A percentile compares a stretch with the other conserved stretches of the same genome.
These are phyloP conservation scores for Melierax canorus DNA, from an alignment of 2,113 vertebrate species.

Conservation along the genomic window DNA sequence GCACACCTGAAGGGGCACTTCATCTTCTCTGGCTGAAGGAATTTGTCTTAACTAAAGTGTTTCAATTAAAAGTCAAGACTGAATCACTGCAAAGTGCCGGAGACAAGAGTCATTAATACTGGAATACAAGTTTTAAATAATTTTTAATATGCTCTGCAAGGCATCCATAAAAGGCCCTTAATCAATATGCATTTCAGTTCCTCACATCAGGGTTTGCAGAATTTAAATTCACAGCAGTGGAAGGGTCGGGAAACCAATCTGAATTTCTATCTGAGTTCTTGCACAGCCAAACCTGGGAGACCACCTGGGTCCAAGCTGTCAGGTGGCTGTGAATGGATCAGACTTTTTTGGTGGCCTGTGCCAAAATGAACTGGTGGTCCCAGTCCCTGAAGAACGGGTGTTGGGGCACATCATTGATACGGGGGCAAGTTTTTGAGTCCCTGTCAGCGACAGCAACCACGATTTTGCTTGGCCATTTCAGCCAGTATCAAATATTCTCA, in stretches of 20 bases:
- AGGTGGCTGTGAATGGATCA: not conserved
- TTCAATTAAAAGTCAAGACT: constrained; percentile 37
- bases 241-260: not conserved
- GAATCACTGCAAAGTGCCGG: not conserved
- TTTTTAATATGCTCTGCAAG: constrained; percentile 42
- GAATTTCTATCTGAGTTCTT: not conserved
- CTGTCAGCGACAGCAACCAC: not conserved
- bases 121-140: constrained; percentile 28
- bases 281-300: not conserved
- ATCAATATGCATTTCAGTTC: constrained; percentile 4
- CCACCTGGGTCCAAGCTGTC: not conserved
- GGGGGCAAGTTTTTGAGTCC: not conserved
- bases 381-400: not conserved
- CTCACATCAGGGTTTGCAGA: not conserved
- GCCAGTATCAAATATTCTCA: not conserved
- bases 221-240: not conserved
- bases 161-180: not conserved
- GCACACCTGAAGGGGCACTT: not conserved
- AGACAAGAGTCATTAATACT: constrained; percentile 40
- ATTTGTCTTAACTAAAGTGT: not conserved
- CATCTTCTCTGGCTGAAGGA: not conserved
- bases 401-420: not conserved
- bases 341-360: not conserved
- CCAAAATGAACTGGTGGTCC: not conserved
- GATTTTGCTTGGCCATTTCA: not conserved